Evolutionary conservation across 2,113 vertebrate genomes (phyloP).

Genomic region (Daubentonia madagascariensis): DNA sequence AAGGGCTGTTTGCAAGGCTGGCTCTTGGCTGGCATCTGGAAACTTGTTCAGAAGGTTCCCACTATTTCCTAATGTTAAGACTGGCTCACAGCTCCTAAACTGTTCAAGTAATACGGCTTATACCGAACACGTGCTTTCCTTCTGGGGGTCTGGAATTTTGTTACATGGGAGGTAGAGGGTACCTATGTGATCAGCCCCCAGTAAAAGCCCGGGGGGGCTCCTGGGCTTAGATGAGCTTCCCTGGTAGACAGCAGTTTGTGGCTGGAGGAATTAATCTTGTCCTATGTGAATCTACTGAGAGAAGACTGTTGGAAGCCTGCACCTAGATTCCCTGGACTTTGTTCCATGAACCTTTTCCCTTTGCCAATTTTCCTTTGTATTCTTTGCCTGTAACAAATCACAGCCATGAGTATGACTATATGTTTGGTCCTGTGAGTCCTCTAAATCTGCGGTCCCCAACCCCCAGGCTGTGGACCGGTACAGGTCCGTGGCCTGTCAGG

Average conservation of each 20-base stretch:
- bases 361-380: neutral
- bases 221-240: neutral
- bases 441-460: too few species aligned
- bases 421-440: neutral
- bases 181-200: neutral
- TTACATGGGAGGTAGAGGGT: neutral
- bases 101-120: neutral
- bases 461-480: too few species aligned
- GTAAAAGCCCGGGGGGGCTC: neutral
- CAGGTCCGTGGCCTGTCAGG: too few species aligned
- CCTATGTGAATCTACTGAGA: neutral
- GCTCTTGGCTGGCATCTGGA: too few species aligned
- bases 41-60: neutral
- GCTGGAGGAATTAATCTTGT: neutral
- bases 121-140: neutral
- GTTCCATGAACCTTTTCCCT: neutral
- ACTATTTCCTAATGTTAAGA: neutral
- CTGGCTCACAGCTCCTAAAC: neutral
- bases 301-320: neutral
- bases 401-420: neutral
- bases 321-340: neutral
- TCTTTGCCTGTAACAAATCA: neutral
- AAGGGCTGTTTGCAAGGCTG: neutral
- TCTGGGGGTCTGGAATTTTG: neutral
- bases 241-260: neutral